Base-by-base conservation (phyloP, 2,797 vertebrate genomes). In the Allobates femoralis region DNA sequence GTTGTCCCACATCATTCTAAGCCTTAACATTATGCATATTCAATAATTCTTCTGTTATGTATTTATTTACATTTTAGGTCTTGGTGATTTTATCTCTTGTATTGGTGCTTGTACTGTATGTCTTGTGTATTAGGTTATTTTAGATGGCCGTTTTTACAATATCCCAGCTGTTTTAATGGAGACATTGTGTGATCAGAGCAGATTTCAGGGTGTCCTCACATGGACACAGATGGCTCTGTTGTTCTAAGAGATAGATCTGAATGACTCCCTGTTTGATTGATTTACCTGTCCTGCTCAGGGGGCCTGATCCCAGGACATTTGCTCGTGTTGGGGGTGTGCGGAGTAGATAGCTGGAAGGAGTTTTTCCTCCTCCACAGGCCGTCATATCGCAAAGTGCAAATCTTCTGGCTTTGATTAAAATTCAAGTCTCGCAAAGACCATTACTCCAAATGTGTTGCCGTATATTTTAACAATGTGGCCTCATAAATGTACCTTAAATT, bases 181-280 rank as follows among this genome's bases (percentile, higher is more conserved):
- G 15, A 62, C 23, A 74, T 50, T 74, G 71, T 73, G 55, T 26
- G 32, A 32, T 41, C 46, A 5, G 81, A 55, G 7, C 23, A 19
- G 60, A 34, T 82, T 66, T 56, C 66, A 37, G 53, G 80, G 66
- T n/a, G 30, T 55, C 28, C 30, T 71, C 30, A 11, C 64, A 73
- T 62, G 81, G 81, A 71, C 81, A 83, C 81, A 83, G 67, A 83
- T 83, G 81, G 81, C 81, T 83, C 67, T 83, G 81, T 83, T 83
- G 81, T 83, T 71, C 26, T 18, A 37, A 58, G 81, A 83, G 81
- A 71, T 83, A 26, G 81, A 56, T 74, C 53, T 74, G 32, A 41
- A 41, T 83, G 81, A 73, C 81, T 58, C 81, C 66, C 32, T 19
- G 19, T 74, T 55, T 83, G 81, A 83, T 83, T 83, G 81, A 83